Percentiles rank a stretch among this genome's conserved stretches.
These are phyloP conservation scores for Pantherophis alleghaniensis DNA, from an alignment of 2,797 vertebrate species.

Conservation along the genomic window DNA sequence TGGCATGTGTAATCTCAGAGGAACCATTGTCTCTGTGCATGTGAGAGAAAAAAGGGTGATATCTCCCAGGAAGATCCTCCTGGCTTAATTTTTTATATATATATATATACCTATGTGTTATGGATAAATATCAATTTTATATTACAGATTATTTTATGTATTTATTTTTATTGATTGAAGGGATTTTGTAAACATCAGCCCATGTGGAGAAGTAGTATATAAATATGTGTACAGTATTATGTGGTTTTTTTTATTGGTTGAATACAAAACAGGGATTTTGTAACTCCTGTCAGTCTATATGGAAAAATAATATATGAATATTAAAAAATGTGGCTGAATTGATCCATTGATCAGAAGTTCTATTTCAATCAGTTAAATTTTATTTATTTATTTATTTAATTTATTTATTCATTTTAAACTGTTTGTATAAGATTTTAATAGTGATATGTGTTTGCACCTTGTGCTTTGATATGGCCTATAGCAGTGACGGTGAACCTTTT, in stretches of 20 bases:
- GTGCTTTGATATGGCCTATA: no score
- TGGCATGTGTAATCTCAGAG: neutral
- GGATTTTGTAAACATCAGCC: neutral
- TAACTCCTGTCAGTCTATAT: neutral
- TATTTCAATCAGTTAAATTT: neutral
- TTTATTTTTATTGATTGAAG: neutral
- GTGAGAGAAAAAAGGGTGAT: neutral
- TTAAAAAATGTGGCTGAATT: neutral
- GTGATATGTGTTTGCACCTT: no score
- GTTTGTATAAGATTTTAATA: no score
- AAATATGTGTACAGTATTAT: neutral
- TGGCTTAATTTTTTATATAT: neutral
- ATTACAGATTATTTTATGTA: neutral
- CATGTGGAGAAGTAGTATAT: neutral
- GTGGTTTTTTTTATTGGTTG: neutral
- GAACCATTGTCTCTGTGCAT: neutral
- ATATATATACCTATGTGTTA: neutral
- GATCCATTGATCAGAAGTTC: neutral
- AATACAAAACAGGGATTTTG: neutral
- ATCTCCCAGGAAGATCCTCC: neutral
- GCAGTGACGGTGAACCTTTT: no score
- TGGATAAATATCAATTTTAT: neutral
- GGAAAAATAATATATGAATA: neutral
- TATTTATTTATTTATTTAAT: no score
- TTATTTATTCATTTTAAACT: no score